Conservation (phyloP, 2,797 vertebrate species). For the Peromyscus nudipes region DNA sequence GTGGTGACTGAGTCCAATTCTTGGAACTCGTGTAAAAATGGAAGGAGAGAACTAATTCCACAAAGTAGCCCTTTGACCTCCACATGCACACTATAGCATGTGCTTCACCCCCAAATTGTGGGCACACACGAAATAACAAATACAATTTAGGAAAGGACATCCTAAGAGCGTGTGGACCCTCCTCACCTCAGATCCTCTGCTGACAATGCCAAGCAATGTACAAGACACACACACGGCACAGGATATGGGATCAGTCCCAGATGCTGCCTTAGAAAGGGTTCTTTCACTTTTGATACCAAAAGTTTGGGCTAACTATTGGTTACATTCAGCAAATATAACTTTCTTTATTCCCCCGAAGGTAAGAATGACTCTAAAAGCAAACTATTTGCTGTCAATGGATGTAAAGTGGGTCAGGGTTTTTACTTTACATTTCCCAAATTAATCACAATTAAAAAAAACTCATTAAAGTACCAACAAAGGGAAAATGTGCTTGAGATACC, state of each 20-base stretch:
- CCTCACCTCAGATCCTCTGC: neutral
- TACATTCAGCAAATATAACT: constrained; percentile 17
- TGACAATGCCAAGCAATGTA: neutral
- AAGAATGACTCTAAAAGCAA: constrained; percentile 27
- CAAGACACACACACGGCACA: neutral
- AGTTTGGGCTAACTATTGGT: neutral
- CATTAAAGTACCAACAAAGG: neutral
- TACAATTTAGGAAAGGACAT: neutral
- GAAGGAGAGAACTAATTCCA: neutral
- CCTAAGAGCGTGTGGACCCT: neutral
- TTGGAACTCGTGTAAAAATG: neutral
- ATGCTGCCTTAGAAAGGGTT: neutral
- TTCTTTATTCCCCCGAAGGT: neutral
- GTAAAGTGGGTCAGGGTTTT: neutral
- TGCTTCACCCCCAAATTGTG: neutral
- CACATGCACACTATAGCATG: neutral
- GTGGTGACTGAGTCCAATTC: too few species aligned
- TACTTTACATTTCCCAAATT: neutral
- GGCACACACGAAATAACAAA: neutral
- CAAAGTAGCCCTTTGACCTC: neutral
- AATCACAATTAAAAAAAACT: neutral
- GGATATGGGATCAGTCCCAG: neutral
- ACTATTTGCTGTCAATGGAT: neutral
- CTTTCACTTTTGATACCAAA: neutral
- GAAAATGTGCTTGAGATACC: neutral